Conservation (phyloP, 2,797 vertebrate genomes). For the Pseudocheirus occidentalis region DNA sequence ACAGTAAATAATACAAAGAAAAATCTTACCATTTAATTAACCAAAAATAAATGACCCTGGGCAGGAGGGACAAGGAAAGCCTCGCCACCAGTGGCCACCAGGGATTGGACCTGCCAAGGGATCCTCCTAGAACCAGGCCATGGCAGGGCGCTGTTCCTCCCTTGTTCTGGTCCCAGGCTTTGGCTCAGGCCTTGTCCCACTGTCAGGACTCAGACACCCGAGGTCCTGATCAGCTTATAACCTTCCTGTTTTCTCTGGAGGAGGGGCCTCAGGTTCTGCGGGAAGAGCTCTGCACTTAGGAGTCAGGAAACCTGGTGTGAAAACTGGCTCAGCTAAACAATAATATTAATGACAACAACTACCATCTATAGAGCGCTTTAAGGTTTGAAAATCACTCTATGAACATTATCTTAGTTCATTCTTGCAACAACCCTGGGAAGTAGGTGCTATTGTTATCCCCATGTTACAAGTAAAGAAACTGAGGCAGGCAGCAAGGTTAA, state of each 20-base stretch:
- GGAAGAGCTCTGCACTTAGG: neutral
- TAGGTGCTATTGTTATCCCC: neutral
- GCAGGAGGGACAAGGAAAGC: conserved; percentile 51
- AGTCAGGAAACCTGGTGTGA: neutral
- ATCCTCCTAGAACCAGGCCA: neutral
- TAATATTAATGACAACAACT: neutral
- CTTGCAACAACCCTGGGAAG: neutral
- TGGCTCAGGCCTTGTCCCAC: neutral
- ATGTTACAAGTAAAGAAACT: neutral
- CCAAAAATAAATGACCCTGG: conserved; percentile 82
- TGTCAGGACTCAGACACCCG: neutral
- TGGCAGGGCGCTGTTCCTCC: neutral
- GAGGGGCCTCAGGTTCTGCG: neutral
- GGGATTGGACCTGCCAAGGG: neutral
- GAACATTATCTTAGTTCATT: neutral
- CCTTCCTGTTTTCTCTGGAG: neutral
- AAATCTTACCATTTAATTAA: conserved; percentile 85
- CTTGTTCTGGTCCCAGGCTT: neutral
- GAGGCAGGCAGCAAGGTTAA: neutral
- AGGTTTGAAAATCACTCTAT: neutral
- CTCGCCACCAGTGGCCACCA: neutral
- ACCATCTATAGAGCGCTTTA: neutral
- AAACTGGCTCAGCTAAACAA: neutral
- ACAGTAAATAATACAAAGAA: conserved; percentile 84
- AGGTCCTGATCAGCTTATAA: neutral